Evolutionary conservation across 2,888 invertebrate genomes (phyloP), one percentile per base, ranked within the genome.

Genomic region (Sphaerolaimus hirsutus): DNA sequence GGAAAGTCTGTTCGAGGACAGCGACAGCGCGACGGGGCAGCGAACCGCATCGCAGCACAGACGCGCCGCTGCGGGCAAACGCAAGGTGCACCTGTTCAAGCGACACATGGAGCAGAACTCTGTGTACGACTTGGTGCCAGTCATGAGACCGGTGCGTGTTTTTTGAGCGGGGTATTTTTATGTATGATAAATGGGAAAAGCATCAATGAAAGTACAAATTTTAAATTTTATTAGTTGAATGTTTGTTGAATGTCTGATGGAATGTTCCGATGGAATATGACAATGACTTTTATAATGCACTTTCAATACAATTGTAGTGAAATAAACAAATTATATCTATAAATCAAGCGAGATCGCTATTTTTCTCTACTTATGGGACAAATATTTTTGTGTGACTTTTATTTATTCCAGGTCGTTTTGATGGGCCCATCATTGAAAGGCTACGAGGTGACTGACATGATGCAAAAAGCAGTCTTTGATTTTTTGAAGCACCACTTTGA

Each of bases 401-500:
- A n/a, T n/a, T n/a, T n/a, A n/a, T n/a, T n/a, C n/a, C n/a, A 91
- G 47, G 86, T 93, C 54, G 89, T 93, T 52, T 74, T 93, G 59
- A 87, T 93, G 57, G 93, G 93, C 56, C 91, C 91, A 54, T 89
- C 89, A 55, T 76, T 93, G 61, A 93, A 93, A 70, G 91, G 93
- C 54, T 93, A 93, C 72, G 89, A 91, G 71, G 91, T 93, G 61
- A 93, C 91, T 45, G 93, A 93, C 67, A 93, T 93, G 91, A 93
- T 93, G 91, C 93, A 93, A 70, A 93, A 93, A 71, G 91, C 91
- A 55, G 75, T 93, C 58, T 93, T 93, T 69, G 91, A 93, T 72
- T 93, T 81, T 70, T 74, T 93, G 56, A 93, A 93, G 70, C 83
- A 87, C 71, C 76, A 81, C 59, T 93, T 93, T 66, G 87, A 87